Evolutionary conservation across 2,797 vertebrate species (phyloP), one percentile per base, ranked within the genome.

Genomic region (Melanotaenia maccullochi): DNA sequence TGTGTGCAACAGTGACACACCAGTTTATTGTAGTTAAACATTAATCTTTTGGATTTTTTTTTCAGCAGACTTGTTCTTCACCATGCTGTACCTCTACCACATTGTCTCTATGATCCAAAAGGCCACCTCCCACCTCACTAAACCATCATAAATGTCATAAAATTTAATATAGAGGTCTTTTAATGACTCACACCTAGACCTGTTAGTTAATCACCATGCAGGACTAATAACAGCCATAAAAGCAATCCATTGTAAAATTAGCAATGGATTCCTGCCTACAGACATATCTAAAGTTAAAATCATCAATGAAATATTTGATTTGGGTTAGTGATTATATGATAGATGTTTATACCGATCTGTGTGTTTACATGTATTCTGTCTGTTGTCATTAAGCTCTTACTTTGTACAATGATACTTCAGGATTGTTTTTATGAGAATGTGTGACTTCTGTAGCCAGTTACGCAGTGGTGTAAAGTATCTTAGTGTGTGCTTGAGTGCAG

Each of bases 21-120:
- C 42, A 12, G 68, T 87, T 82, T 90, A 83, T 84, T 85, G 82
- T 65, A 60, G 86, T 90, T 88, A 85, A 91, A 86, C 85, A 90
- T 91, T 87, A 89, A 90, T 91, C 85, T 78, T 44, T 57, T 38
- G 24, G 63, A 40, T 68, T 72, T 80, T 65, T 74, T 7, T 55
- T 69, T 73, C 60, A 66, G 66, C 77, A 20, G 35, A 40, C 3
- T 44, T 49, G 12, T 0, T 49, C 56, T 36, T 64, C 64, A 67
- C 62, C 62, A 9, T 1, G 57, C 25, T 14, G 47, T 11, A 12
- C 59, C 30, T 62, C 68, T 66, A 40, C 20, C 40, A 24, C 47
- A 3, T 52, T 76, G 33, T 65, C 64, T 32, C 74, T 71, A 38
- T 58, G 36, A 83, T 81, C 65, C 60, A 52, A 35, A 58, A 14